phyloP scores from a whole-genome alignment of 1,140 invertebrate genomes.

The Zophobas morio region DNA sequence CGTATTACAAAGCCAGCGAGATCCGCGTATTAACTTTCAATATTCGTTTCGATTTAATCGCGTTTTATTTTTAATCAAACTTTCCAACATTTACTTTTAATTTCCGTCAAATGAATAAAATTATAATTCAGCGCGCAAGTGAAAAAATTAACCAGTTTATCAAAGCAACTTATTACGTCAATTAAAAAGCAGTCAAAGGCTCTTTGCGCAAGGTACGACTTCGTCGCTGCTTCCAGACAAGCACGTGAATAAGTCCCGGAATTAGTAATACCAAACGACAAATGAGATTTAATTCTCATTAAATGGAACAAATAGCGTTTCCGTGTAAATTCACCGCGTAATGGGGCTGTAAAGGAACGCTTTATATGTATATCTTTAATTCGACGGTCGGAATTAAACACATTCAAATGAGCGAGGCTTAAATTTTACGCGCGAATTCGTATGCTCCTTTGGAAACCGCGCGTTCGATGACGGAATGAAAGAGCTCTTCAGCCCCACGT shows the following conservation, averaged over 20 bases:
- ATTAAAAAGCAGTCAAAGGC: background rate
- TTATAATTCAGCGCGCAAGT: background rate
- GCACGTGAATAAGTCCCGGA: constrained; percentile 13
- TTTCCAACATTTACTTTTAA: constrained; percentile 34
- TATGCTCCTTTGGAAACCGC: background rate
- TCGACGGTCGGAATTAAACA: constrained; percentile 45
- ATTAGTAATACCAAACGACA: constrained; percentile 39
- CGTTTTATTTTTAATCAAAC: constrained; percentile 7
- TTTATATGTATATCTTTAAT: constrained; percentile 49
- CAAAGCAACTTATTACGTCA: background rate
- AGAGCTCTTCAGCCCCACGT: constrained; percentile 9
- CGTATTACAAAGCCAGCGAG: background rate
- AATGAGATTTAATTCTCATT: constrained; percentile 52
- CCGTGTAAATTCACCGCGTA: constrained; percentile 53
- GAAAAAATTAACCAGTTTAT: background rate
- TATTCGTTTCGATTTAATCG: constrained; percentile 28
- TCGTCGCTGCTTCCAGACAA: constrained; percentile 17
- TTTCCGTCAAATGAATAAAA: constrained; percentile 16
- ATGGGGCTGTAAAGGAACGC: constrained; percentile 49
- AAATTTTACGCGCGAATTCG: constrained; percentile 51
- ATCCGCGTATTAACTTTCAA: constrained; percentile 27
- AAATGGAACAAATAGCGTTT: constrained; percentile 46
- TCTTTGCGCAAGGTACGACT: background rate
- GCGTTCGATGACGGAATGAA: constrained; percentile 23
- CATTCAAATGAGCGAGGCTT: constrained; percentile 49